Evolutionary conservation across 64 coral and sea anemone species (phyloP).

Genomic region (Montipora cactus): DNA sequence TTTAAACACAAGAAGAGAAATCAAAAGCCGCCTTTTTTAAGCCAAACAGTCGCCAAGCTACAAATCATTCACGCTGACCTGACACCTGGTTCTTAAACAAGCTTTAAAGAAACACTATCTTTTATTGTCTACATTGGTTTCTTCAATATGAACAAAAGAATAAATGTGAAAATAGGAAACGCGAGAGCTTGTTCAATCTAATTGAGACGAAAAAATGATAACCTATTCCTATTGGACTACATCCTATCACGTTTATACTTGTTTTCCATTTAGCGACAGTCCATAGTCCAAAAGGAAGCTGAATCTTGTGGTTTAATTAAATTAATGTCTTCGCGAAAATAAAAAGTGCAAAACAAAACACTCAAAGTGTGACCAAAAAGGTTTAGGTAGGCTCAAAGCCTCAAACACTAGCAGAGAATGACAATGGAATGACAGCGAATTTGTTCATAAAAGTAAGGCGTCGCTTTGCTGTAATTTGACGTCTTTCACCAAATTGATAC

Average conservation of each 20-base stretch:
- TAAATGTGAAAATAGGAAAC: neutral
- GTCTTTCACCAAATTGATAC: neutral
- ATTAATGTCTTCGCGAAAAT: neutral
- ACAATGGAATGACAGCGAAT: too few relatives aligned
- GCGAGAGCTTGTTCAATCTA: neutral
- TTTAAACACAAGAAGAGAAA: neutral
- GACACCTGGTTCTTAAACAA: neutral
- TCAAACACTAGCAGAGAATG: neutral
- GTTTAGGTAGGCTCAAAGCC: neutral
- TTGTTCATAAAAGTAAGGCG: too few relatives aligned
- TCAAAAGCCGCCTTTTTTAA: neutral
- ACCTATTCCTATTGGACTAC: neutral
- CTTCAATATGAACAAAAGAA: neutral
- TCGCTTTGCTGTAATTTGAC: too few relatives aligned
- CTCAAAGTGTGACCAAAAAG: slow-evolving; percentile 18
- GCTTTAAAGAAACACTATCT: neutral
- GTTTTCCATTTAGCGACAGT: slow-evolving; percentile 21
- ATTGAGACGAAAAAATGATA: too few relatives aligned
- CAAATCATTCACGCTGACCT: neutral
- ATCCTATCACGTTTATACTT: neutral
- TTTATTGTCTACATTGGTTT: neutral
- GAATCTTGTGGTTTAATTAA: neutral
- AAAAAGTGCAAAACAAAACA: neutral
- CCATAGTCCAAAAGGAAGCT: neutral
- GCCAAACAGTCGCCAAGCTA: neutral